Evolutionary conservation across 2,113 vertebrate species (phyloP), one percentile per base, ranked within the genome.

Genomic region (Eulemur rufifrons): DNA sequence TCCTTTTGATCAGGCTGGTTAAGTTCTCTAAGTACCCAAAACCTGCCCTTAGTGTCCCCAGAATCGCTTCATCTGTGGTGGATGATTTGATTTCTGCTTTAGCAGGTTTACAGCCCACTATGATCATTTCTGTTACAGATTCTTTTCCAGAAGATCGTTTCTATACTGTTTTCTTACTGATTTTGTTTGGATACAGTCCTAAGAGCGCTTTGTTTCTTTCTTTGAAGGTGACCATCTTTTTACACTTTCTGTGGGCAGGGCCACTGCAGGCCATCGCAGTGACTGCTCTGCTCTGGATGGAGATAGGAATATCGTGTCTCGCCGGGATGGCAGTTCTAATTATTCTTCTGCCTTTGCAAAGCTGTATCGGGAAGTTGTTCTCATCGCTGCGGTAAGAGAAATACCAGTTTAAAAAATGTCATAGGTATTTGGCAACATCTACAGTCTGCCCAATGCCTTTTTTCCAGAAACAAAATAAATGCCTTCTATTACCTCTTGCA

Each of bases 231-330:
- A 99, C 99, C 0, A 98, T 99, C 95, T 99, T 99, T 97, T 98
- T 99, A 96, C 99, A 99, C 98, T 99, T 98, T 95, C 96, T 99
- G 87, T 99, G 99, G 99, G 99, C 99, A 91, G 99, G 99, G 61
- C 99, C 99, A 6, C 97, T 99, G 76, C 99, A 99, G 96, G 99
- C 99, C 2, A 94, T 99, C 0, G 99, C 96, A 1, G 99, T 99
- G 10, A 98, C 99, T 25, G 98, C 94, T 0, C 98, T 99, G 71
- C 99, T 99, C 68, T 99, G 99, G 99, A 81, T 96, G 82, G 99
- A 99, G 97, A 99, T 99, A 32, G 99, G 99, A 17, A 98, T 99
- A 0, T 99, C 99, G 0, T 99, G 99, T 95, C 98, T 99, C 37
- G 99, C 99, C 0, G 99, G 99, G 59, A 99, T 99, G 99, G 99